phyloP scores from a whole-genome alignment of 2,888 invertebrate species.

The Pyrgus malvae region DNA sequence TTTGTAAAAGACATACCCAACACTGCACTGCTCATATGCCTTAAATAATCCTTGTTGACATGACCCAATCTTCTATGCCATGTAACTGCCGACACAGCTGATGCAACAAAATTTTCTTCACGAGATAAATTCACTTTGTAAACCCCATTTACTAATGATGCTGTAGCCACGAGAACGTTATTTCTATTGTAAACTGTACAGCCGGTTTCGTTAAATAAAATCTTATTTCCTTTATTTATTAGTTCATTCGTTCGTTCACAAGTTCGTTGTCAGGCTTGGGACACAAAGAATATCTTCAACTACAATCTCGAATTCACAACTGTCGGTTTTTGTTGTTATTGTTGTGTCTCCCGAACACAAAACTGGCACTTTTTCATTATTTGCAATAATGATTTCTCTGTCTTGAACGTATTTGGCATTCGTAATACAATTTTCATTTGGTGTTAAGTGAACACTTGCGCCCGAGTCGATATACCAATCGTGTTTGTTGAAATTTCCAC shows the following conservation, averaged over 20 bases:
- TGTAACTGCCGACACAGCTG: conserved; percentile 9
- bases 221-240: neutral
- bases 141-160: neutral
- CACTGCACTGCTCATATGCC: conserved; percentile 23
- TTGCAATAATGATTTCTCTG: conserved; percentile 39
- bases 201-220: neutral
- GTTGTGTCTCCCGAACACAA: neutral
- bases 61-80: neutral
- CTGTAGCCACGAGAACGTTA: conserved; percentile 7
- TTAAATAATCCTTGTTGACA: conserved; percentile 9
- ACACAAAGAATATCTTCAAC: conserved; percentile 10
- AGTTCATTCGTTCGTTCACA: neutral
- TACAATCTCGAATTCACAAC: neutral
- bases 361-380: conserved; percentile 26
- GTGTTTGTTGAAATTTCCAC: conserved; percentile 29
- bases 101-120: conserved; percentile 1
- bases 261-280: conserved; percentile 1
- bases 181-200: conserved; percentile 15
- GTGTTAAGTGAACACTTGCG: conserved; percentile 26
- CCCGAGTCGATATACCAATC: conserved; percentile 34
- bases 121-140: neutral
- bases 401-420: neutral
- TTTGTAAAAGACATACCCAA: conserved; percentile 9
- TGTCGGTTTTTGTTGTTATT: neutral
- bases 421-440: neutral